phyloP scores from a whole-genome alignment of 2,113 vertebrate genomes.

The Conger conger region DNA sequence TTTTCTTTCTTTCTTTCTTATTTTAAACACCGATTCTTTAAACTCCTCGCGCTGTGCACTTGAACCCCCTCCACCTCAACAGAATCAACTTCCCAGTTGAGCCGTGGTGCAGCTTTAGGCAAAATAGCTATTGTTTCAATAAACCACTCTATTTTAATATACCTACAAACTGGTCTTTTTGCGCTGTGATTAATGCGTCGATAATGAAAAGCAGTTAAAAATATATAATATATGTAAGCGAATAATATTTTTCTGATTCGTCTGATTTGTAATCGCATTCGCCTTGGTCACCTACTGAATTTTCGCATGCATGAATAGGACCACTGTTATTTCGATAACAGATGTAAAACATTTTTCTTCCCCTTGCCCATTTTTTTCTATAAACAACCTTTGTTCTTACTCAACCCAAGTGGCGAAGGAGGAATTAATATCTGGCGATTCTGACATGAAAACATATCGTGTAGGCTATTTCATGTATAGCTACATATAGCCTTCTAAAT shows the following conservation, averaged over 20 bases:
- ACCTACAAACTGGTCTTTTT: background rate
- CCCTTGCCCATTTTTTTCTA: background rate
- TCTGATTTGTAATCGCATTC: background rate
- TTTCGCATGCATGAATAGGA: background rate
- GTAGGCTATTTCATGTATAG: background rate
- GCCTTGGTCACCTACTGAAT: background rate
- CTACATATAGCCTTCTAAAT: background rate
- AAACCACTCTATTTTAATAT: background rate
- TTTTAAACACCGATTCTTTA: background rate
- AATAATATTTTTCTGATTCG: no score
- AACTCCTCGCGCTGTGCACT: background rate
- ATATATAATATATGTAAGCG: no score
- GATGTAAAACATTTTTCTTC: background rate
- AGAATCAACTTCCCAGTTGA: background rate
- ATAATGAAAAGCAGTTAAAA: background rate
- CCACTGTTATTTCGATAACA: background rate
- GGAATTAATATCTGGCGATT: background rate
- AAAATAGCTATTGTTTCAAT: background rate
- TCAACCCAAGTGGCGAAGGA: background rate
- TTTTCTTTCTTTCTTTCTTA: background rate
- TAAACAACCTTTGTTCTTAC: background rate
- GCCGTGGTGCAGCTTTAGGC: background rate
- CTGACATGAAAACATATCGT: background rate
- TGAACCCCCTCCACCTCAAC: background rate
- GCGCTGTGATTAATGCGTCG: background rate